Evolutionary conservation across 2,888 invertebrate genomes (phyloP), one percentile per base, ranked within the genome.

Genomic region (Melitaea athalia): DNA sequence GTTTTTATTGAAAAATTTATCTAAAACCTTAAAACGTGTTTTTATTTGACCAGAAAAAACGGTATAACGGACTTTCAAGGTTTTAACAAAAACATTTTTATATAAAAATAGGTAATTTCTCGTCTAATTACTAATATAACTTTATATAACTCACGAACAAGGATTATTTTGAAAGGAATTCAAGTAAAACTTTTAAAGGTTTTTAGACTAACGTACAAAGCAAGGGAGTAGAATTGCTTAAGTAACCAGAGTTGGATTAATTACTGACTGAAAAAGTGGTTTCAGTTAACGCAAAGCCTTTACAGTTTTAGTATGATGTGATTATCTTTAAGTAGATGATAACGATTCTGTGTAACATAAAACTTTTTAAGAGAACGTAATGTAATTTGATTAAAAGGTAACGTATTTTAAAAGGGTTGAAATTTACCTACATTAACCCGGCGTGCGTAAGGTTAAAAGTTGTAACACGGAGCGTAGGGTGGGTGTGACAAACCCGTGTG

Each of bases 201-300:
- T 67, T 61, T 55, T 47, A 55, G 61, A 49, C 55, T 55, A 45
- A 55, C 15, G 57, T 57, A 66, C 61, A 67, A 67, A 62, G 66
- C 61, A 67, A 67, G 65, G 65, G 52, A 53, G 52, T 61, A 24
- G 61, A 49, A 67, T 67, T 67, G 55, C 62, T 67, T 61, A 67
- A 67, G 62, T 62, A 62, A 62, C 66, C 55, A 60, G 53, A 33
- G 49, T 49, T 62, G 61, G 61, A 67, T 67, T 67, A 67, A 67
- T 67, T 67, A 67, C 31, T 65, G 60, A 62, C 62, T 61, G 55
- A 49, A 67, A 62, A 67, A 67, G 61, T 62, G 55, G 61, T 67
- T 67, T 67, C 42, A 67, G 61, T 62, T 67, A 67, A 42, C 47
- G 55, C 38, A 62, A 61, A 66, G 57, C 38, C 57, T 42, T 31